Evolutionary conservation across 2,888 invertebrate species (phyloP).

Genomic region (Zelleria hepariella): DNA sequence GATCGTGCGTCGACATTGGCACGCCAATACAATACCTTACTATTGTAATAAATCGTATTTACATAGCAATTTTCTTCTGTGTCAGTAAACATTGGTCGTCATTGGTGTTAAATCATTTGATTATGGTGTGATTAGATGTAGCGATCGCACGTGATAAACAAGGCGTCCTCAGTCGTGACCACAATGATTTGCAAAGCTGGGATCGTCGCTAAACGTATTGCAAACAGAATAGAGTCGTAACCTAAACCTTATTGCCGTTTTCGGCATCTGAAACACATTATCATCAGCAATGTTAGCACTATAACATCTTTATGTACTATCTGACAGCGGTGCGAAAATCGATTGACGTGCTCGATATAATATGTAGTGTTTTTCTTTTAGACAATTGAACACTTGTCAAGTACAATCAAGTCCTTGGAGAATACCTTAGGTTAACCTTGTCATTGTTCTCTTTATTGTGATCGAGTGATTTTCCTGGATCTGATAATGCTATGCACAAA

Average conservation of each 20-base stretch:
- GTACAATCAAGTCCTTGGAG: neutral
- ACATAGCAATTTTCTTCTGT: neutral
- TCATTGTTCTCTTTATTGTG: neutral
- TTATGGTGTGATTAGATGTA: neutral
- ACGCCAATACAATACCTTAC: no score
- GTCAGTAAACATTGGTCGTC: neutral
- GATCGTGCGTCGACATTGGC: no score
- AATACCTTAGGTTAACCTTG: neutral
- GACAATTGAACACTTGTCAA: neutral
- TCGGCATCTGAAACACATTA: conserved; percentile 18
- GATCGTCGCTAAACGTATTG: conserved; percentile 14
- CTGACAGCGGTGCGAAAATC: no score
- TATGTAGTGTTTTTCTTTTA: neutral
- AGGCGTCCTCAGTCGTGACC: neutral
- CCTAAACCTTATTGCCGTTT: conserved; percentile 15
- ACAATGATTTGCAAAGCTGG: neutral
- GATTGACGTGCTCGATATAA: neutral
- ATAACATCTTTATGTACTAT: neutral
- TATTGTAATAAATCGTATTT: no score
- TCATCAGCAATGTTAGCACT: neutral
- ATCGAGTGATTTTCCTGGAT: neutral
- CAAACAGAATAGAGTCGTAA: conserved; percentile 21
- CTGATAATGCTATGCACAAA: no score
- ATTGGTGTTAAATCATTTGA: neutral
- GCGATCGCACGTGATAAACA: neutral